phyloP scores from a whole-genome alignment of 2,888 invertebrate genomes.

The Caenorhabditis uteleia region DNA sequence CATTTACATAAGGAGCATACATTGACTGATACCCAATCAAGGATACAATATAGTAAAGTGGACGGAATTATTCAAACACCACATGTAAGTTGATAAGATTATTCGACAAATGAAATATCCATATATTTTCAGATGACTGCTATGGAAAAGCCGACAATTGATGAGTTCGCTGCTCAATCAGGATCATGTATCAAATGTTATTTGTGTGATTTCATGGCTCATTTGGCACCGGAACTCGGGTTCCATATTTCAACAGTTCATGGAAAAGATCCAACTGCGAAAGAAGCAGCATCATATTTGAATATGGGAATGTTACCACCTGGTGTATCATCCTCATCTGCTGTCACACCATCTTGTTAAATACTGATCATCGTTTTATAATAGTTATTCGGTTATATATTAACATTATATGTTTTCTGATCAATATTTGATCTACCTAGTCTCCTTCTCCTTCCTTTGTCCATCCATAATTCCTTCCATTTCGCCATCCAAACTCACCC shows the following conservation, averaged over 20 bases:
- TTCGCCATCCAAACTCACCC: too few relatives aligned
- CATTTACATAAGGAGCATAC: constrained; percentile 35
- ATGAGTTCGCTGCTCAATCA: constrained; percentile 2
- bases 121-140: constrained; percentile 6
- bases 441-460: too few relatives aligned
- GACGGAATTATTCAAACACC: constrained; percentile 14
- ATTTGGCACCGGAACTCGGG: constrained; percentile 13
- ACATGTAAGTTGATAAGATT: constrained; percentile 6
- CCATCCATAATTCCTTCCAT: too few relatives aligned
- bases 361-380: not conserved
- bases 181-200: constrained; percentile 12
- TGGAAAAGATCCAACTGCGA: constrained; percentile 3
- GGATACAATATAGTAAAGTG: constrained; percentile 5
- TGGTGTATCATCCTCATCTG: not conserved
- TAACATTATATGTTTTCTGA: too few relatives aligned
- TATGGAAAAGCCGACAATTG: constrained; percentile 5
- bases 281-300: constrained; percentile 12
- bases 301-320: constrained; percentile 28
- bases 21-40: constrained; percentile 6
- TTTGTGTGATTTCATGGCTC: constrained; percentile 21
- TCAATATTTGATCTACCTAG: too few relatives aligned
- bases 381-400: too few relatives aligned
- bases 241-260: constrained; percentile 26
- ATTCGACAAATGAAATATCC: not conserved
- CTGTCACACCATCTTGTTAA: not conserved